Evolutionary conservation across 2,113 vertebrate species (phyloP).

Genomic region (Melierax canorus): DNA sequence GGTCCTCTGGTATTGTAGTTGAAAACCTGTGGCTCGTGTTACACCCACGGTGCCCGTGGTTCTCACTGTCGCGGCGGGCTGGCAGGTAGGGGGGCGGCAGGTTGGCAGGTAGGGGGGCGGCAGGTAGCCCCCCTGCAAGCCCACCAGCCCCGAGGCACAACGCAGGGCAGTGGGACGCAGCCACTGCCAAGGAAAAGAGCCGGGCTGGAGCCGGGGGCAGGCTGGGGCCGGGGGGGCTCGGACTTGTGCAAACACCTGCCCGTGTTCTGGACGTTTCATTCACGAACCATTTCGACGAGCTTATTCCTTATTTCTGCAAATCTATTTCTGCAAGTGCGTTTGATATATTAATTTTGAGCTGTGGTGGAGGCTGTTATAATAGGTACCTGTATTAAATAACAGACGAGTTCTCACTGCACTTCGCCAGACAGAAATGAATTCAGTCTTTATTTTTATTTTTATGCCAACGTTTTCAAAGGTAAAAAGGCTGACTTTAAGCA

Average conservation of each 20-base stretch:
- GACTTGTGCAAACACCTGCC: background rate
- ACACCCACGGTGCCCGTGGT: accelerated
- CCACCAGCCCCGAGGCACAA: background rate
- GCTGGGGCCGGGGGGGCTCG: too few species aligned
- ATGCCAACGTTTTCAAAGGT: background rate
- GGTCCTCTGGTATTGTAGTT: background rate
- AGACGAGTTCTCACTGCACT: background rate
- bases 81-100: background rate
- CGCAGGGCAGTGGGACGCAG: background rate
- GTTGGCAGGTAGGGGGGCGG: background rate
- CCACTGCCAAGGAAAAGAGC: accelerated
- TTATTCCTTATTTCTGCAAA: background rate
- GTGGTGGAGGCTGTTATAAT: background rate
- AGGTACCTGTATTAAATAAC: background rate
- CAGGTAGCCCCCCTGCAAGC: background rate
- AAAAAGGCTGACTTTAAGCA: background rate
- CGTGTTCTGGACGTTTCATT: background rate
- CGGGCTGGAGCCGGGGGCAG: background rate
- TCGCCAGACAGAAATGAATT: background rate
- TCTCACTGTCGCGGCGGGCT: accelerated
- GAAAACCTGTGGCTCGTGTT: accelerated
- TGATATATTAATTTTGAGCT: background rate
- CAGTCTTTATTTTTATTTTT: background rate
- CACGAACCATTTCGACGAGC: background rate
- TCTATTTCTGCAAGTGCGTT: background rate